Evolutionary conservation across 2,888 invertebrate genomes (phyloP).

Genomic region (Autographa pulchrina): DNA sequence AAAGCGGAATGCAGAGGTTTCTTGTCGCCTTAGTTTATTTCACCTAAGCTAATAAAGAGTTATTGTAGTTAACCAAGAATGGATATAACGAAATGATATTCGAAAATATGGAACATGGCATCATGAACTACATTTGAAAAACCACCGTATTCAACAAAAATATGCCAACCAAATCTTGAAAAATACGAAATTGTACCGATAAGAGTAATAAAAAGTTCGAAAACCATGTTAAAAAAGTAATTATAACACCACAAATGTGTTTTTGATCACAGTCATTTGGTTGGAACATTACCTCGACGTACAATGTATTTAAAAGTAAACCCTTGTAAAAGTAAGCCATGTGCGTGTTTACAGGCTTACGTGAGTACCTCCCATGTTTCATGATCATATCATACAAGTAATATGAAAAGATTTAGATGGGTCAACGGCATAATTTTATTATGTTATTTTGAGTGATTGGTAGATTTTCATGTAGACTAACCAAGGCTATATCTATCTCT

Average conservation of each 20-base stretch:
- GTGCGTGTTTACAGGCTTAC: slow-evolving; percentile 11
- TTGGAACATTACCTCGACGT: not conserved
- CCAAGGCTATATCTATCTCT: too few species aligned
- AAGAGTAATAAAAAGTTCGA: not conserved
- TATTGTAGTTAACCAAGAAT: not conserved
- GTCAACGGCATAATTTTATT: not conserved
- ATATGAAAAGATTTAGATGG: slow-evolving; percentile 10
- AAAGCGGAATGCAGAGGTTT: not conserved
- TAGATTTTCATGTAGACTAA: not conserved
- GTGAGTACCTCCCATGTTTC: slow-evolving; percentile 5
- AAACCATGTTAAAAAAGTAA: not conserved
- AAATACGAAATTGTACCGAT: not conserved
- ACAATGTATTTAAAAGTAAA: slow-evolving; percentile 11
- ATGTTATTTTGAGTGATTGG: not conserved
- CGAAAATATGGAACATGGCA: too few species aligned
- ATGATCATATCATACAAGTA: slow-evolving; percentile 9
- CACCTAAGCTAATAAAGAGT: not conserved
- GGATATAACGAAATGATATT: too few species aligned
- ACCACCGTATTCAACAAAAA: not conserved
- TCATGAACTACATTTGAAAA: too few species aligned
- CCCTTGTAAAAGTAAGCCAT: slow-evolving; percentile 9
- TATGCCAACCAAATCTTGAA: not conserved
- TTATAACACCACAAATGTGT: not conserved
- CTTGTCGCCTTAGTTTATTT: not conserved
- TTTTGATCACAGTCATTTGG: not conserved